These are phyloP conservation scores for Eonycteris spelaea DNA, from an alignment of 2,113 vertebrate genomes.

Conservation along the genomic window DNA sequence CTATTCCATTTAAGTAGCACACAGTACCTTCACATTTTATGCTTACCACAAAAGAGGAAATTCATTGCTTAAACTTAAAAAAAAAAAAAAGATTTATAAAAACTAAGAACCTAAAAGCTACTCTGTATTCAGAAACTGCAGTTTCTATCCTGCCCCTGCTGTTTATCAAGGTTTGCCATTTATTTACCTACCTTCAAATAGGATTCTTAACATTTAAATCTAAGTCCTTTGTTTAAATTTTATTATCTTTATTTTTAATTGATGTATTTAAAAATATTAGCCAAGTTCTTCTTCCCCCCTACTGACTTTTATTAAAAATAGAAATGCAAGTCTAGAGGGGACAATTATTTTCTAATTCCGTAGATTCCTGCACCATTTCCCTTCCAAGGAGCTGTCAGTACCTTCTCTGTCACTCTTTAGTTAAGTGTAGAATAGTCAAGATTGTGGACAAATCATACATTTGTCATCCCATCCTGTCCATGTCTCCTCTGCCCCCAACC, in stretches of 20 bases:
- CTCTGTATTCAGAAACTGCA: background rate
- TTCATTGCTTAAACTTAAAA: background rate
- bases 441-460: background rate
- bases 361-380: background rate
- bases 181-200: background rate
- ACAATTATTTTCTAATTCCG: background rate
- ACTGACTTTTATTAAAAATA: background rate
- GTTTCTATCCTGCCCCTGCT: background rate
- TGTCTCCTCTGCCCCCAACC: accelerated
- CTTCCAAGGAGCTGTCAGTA: background rate
- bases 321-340: background rate
- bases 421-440: background rate
- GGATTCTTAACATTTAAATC: background rate
- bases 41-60: background rate
- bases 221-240: slow-evolving; percentile 4
- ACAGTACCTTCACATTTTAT: background rate
- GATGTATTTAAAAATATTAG: background rate
- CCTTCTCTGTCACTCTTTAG: background rate
- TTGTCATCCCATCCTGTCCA: background rate
- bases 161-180: background rate
- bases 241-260: slow-evolving; percentile 5
- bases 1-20: background rate
- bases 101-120: background rate
- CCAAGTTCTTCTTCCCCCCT: background rate
- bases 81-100: background rate